Evolutionary conservation across 2,888 invertebrate genomes (phyloP).

Genomic region (Trichogramma evanescens): DNA sequence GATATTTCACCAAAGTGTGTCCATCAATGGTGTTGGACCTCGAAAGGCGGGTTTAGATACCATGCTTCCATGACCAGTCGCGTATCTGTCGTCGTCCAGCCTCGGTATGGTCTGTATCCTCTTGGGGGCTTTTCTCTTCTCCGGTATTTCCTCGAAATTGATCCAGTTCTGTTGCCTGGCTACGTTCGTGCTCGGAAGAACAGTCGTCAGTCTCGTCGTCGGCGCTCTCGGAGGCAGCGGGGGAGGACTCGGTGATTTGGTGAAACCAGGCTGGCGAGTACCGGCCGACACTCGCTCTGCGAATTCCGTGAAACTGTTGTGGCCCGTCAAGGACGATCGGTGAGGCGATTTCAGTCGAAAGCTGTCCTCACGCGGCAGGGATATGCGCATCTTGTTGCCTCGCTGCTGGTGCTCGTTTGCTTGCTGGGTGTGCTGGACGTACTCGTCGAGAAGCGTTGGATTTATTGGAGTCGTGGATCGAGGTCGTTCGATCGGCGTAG

Average conservation of each 20-base stretch:
- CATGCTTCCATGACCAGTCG: conserved; percentile 7
- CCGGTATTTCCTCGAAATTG: conserved; percentile 80
- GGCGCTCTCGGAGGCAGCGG: conserved; percentile 38
- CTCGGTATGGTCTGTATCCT: conserved; percentile 74
- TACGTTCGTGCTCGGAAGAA: conserved; percentile 20
- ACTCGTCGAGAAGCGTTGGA: conserved; percentile 66
- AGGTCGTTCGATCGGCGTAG: conserved; percentile 68
- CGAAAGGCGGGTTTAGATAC: not conserved
- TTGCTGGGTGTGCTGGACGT: conserved; percentile 48
- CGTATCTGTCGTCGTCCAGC: conserved; percentile 42
- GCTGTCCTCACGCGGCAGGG: conserved; percentile 56
- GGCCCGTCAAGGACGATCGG: conserved; percentile 34
- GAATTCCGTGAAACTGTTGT: conserved; percentile 56
- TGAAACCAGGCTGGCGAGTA: conserved; percentile 13
- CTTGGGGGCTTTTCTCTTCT: conserved; percentile 72
- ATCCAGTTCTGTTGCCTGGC: conserved; percentile 62
- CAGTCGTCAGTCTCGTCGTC: conserved; percentile 29
- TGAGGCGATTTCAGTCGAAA: conserved; percentile 47
- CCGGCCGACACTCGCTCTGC: conserved; percentile 56
- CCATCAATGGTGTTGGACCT: not conserved
- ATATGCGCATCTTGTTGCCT: conserved; percentile 64
- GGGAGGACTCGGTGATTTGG: conserved; percentile 43
- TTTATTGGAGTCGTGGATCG: conserved; percentile 67
- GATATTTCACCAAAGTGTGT: not conserved
- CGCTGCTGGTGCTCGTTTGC: conserved; percentile 42